Evolutionary conservation across 2,888 invertebrate species (phyloP).

Genomic region (Drosophila sordidula): DNA sequence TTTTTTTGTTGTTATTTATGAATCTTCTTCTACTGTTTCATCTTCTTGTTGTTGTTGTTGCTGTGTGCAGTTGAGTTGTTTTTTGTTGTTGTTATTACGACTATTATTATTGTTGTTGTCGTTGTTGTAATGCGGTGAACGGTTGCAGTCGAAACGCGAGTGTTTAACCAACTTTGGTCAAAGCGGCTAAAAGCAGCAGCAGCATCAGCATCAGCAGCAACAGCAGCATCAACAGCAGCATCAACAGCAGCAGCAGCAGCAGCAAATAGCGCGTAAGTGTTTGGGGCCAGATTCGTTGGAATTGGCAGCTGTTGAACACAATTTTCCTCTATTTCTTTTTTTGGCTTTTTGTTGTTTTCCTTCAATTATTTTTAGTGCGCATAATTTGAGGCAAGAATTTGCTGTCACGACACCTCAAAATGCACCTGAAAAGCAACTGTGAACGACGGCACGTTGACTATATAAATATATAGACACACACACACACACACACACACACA

Average conservation of each 20-base stretch:
- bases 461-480: constrained; percentile 27
- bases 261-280: constrained; percentile 42
- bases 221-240: constrained; percentile 5
- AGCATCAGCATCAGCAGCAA: constrained; percentile 15
- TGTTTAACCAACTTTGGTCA: constrained; percentile 71
- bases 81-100: constrained; percentile 30
- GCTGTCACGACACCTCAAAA: constrained; percentile 77
- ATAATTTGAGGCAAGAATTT: constrained; percentile 76
- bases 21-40: constrained; percentile 13
- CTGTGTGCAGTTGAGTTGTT: constrained; percentile 47
- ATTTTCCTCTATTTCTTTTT: constrained; percentile 4
- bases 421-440: constrained; percentile 69
- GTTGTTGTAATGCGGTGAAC: constrained; percentile 58
- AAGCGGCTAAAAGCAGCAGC: constrained; percentile 41
- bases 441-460: constrained; percentile 18
- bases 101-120: constrained; percentile 37
- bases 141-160: constrained; percentile 61
- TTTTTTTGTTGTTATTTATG: constrained; percentile 36
- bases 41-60: constrained; percentile 19
- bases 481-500: constrained; percentile 9
- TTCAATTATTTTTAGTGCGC: constrained; percentile 80
- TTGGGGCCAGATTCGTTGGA: constrained; percentile 19
- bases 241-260: constrained; percentile 4
- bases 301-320: constrained; percentile 34
- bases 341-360: constrained; percentile 1